Evolutionary conservation across 2,888 invertebrate species (phyloP).

Genomic region (Dryobotodes eremita): DNA sequence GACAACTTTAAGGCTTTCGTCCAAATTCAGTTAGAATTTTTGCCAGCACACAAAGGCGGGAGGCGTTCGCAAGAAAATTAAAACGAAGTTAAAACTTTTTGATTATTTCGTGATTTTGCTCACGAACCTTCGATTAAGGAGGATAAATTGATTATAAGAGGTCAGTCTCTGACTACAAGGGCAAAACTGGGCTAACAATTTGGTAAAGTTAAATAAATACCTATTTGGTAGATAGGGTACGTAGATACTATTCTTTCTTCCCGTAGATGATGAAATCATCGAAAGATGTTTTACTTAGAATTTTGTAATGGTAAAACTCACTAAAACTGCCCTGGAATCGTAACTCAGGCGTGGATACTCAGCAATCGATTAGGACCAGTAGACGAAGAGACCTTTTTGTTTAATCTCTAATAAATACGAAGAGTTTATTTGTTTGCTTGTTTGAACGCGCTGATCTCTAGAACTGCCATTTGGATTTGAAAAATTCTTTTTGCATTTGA

Average conservation of each 20-base stretch:
- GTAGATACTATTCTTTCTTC: too few relatives aligned
- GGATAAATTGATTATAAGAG: conserved; percentile 31
- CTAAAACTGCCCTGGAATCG: background rate
- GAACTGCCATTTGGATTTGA: too few relatives aligned
- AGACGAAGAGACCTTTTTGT: too few relatives aligned
- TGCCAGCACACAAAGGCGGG: conserved; percentile 46
- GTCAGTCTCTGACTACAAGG: background rate
- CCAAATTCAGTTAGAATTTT: conserved; percentile 55
- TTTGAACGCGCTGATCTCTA: too few relatives aligned
- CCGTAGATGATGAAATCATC: background rate
- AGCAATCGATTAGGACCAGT: background rate
- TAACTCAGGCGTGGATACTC: background rate
- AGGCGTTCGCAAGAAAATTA: conserved; percentile 56
- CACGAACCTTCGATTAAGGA: conserved; percentile 2
- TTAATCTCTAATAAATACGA: too few relatives aligned
- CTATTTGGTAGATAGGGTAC: background rate
- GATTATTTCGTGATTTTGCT: conserved; percentile 65
- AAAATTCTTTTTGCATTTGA: too few relatives aligned
- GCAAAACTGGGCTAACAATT: background rate
- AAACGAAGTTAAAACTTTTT: conserved; percentile 66
- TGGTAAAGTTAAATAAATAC: background rate
- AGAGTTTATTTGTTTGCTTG: too few relatives aligned
- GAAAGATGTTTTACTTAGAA: too few relatives aligned
- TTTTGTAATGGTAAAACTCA: background rate
- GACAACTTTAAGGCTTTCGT: conserved; percentile 41